phyloP scores from a whole-genome alignment of 2,113 vertebrate species.

The Brachyistius frenatus region DNA sequence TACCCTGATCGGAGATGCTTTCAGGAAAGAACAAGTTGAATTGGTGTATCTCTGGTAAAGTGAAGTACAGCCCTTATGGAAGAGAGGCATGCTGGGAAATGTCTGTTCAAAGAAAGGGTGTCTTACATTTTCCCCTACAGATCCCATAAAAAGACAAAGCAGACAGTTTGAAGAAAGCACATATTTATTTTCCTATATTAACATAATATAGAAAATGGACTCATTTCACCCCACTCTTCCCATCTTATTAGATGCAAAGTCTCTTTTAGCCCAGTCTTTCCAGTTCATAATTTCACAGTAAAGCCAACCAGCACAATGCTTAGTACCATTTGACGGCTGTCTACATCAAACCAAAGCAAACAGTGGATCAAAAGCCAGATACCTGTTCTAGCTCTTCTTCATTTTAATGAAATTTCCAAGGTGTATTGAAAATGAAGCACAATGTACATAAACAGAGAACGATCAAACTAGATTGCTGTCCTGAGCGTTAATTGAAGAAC shows the following conservation, averaged over 20 bases:
- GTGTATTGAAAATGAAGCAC: slow-evolving; percentile 58
- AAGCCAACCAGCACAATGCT: slow-evolving; percentile 52
- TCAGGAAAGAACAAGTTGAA: too few species aligned
- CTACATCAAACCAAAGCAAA: slow-evolving; percentile 74
- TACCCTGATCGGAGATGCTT: too few species aligned
- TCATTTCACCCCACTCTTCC: slow-evolving; percentile 4
- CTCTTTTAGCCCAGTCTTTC: slow-evolving; percentile 34
- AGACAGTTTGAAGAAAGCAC: slow-evolving; percentile 14
- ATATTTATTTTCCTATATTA: slow-evolving; percentile 45
- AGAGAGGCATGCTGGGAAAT: neutral
- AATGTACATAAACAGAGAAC: slow-evolving; percentile 61
- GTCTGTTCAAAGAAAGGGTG: neutral
- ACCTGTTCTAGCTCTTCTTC: slow-evolving; percentile 56
- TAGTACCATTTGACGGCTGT: slow-evolving; percentile 57
- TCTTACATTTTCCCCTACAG: neutral
- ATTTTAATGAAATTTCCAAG: slow-evolving; percentile 75
- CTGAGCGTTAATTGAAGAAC: slow-evolving; percentile 59
- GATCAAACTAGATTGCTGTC: slow-evolving; percentile 36
- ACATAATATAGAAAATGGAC: slow-evolving; percentile 6
- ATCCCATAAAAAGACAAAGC: slow-evolving; percentile 39
- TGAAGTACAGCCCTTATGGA: neutral
- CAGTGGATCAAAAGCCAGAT: slow-evolving; percentile 59
- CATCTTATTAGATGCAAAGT: slow-evolving; percentile 46
- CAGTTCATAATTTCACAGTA: slow-evolving; percentile 46
- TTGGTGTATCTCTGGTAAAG: neutral